phyloP scores from a whole-genome alignment of 2,888 invertebrate species.

The Melikaiella ostensackeni region DNA sequence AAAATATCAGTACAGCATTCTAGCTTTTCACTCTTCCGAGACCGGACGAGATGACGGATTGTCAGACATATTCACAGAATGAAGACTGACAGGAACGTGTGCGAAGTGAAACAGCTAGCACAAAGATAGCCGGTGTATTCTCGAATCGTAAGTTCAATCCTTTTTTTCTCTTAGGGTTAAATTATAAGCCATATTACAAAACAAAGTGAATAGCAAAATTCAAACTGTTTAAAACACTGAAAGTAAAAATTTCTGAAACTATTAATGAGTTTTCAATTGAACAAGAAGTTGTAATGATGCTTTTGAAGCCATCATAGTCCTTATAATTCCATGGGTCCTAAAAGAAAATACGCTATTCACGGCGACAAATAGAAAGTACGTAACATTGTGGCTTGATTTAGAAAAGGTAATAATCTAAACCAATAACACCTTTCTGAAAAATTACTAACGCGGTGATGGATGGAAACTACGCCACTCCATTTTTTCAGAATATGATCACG shows the following conservation, averaged over 20 bases:
- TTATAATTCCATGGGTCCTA: too few relatives aligned
- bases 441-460: too few relatives aligned
- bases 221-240: not conserved
- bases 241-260: not conserved
- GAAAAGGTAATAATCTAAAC: too few relatives aligned
- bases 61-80: constrained; percentile 68
- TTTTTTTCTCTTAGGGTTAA: not conserved
- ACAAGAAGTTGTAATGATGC: too few relatives aligned
- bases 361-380: too few relatives aligned
- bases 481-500: too few relatives aligned
- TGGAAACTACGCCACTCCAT: too few relatives aligned
- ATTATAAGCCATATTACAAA: not conserved
- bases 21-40: constrained; percentile 63
- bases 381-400: too few relatives aligned
- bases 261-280: too few relatives aligned
- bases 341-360: too few relatives aligned
- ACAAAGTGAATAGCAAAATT: not conserved
- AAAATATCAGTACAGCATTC: constrained; percentile 62
- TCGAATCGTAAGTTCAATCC: constrained; percentile 48
- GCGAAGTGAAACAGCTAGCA: constrained; percentile 65
- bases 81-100: constrained; percentile 71
- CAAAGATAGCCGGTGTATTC: constrained; percentile 69
- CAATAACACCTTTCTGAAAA: too few relatives aligned
- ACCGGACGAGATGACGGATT: constrained; percentile 70
- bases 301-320: too few relatives aligned